These are phyloP conservation scores for Cryptus viduatorius DNA, from an alignment of 2,888 invertebrate species.

Conservation along the genomic window DNA sequence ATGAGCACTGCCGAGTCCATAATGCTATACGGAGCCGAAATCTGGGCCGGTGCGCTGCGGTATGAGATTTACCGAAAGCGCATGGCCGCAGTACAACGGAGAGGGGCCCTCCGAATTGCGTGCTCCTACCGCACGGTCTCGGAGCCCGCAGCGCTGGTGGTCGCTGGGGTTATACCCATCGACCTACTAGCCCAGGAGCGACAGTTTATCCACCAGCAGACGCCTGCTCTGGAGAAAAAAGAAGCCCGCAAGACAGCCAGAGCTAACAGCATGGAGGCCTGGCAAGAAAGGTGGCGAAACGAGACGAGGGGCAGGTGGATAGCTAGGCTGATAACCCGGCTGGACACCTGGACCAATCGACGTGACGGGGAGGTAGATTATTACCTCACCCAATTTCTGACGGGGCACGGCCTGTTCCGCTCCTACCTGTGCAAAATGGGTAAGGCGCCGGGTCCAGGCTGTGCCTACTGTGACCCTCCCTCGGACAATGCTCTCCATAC, in stretches of 20 bases:
- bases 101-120: slow-evolving; percentile 63
- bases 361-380: slow-evolving; percentile 65
- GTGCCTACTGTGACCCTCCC: no score
- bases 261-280: slow-evolving; percentile 38
- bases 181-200: slow-evolving; percentile 66
- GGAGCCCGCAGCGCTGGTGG: slow-evolving; percentile 66
- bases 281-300: slow-evolving; percentile 64
- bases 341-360: slow-evolving; percentile 52
- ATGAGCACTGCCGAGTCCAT: slow-evolving; percentile 65
- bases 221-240: background rate
- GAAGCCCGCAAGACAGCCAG: background rate
- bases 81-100: slow-evolving; percentile 60
- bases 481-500: no score
- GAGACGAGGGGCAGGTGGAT: slow-evolving; percentile 63
- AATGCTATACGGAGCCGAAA: slow-evolving; percentile 68
- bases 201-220: background rate
- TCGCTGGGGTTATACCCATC: slow-evolving; percentile 69
- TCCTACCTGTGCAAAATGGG: slow-evolving; percentile 57
- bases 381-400: slow-evolving; percentile 66
- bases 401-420: slow-evolving; percentile 68
- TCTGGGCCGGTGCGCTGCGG: slow-evolving; percentile 64
- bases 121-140: slow-evolving; percentile 72
- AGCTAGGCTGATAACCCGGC: slow-evolving; percentile 43
- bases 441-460: slow-evolving; percentile 28
- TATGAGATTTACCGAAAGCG: slow-evolving; percentile 63